Evolutionary conservation across 2,113 vertebrate species (phyloP).

Genomic region (Oxygymnocypris stewartii): DNA sequence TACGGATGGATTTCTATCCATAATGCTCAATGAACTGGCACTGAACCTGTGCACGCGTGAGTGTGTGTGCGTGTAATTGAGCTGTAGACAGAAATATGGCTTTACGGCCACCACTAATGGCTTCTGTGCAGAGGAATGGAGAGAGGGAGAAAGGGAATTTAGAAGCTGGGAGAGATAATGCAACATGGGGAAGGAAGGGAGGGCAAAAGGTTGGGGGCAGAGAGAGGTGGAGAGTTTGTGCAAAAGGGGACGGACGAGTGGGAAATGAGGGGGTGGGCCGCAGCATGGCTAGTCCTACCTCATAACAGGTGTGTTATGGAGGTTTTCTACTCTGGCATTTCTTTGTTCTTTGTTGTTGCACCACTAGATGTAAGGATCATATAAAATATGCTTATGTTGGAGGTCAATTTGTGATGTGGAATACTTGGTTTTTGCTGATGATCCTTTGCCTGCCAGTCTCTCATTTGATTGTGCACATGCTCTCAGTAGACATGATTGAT

Average conservation of each 20-base stretch:
- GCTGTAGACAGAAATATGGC: conserved; percentile 63
- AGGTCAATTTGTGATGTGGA: not conserved
- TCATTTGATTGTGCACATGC: not conserved
- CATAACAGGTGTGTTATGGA: conserved; percentile 47
- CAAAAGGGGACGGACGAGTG: not conserved
- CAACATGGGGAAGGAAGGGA: conserved; percentile 24
- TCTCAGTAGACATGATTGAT: conserved; percentile 19
- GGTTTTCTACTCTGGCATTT: not conserved
- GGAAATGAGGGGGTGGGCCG: conserved; percentile 6
- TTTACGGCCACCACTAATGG: conserved; percentile 57
- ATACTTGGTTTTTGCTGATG: conserved; percentile 2
- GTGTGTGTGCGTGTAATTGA: conserved; percentile 57
- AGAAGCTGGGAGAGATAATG: conserved; percentile 31
- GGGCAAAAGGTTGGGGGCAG: conserved; percentile 8
- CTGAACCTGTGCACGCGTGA: conserved; percentile 52
- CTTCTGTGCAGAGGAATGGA: conserved; percentile 50
- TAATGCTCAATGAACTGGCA: conserved; percentile 54
- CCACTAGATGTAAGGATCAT: conserved; percentile 2
- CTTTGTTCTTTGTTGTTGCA: not conserved
- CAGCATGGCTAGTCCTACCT: conserved; percentile 30
- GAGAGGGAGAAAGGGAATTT: conserved; percentile 39
- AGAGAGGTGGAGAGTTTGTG: conserved; percentile 29
- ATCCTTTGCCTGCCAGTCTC: not conserved
- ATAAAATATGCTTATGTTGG: not conserved
- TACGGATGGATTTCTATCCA: conserved; percentile 46